Conservation (phyloP, 2,797 vertebrate species). For the Channa striata region DNA sequence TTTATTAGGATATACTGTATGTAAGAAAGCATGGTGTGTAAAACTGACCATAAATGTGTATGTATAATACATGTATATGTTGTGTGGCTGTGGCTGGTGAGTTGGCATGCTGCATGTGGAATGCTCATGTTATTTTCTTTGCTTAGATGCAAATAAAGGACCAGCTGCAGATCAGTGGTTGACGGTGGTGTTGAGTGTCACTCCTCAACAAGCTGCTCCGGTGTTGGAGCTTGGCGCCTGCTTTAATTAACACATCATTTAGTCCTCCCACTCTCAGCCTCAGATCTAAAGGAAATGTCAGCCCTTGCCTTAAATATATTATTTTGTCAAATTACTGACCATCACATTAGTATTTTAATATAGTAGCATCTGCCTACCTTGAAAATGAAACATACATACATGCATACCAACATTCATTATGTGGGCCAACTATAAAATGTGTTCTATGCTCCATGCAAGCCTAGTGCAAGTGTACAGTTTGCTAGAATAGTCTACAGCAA, state of each 20-base stretch:
- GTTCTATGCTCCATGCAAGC: no score
- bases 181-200: slow-evolving; percentile 18
- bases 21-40: neutral
- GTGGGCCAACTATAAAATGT: no score
- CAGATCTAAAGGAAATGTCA: slow-evolving; percentile 38
- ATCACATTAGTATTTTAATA: slow-evolving; percentile 5
- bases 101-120: neutral
- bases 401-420: no score
- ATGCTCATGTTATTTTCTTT: slow-evolving; percentile 20
- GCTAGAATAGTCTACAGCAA: no score
- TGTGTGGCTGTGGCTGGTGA: slow-evolving; percentile 5
- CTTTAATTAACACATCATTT: slow-evolving; percentile 65
- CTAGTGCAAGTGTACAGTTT: no score
- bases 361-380: neutral
- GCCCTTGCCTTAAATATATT: neutral
- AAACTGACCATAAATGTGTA: neutral
- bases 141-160: slow-evolving; percentile 49
- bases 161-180: slow-evolving; percentile 21
- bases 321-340: neutral
- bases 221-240: slow-evolving; percentile 25
- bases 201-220: slow-evolving; percentile 42
- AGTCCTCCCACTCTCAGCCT: slow-evolving; percentile 61
- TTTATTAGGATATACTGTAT: neutral
- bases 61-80: neutral
- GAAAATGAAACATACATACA: no score